Conservation (phyloP, 2,113 vertebrate genomes). For the Notiomystis cincta region DNA sequence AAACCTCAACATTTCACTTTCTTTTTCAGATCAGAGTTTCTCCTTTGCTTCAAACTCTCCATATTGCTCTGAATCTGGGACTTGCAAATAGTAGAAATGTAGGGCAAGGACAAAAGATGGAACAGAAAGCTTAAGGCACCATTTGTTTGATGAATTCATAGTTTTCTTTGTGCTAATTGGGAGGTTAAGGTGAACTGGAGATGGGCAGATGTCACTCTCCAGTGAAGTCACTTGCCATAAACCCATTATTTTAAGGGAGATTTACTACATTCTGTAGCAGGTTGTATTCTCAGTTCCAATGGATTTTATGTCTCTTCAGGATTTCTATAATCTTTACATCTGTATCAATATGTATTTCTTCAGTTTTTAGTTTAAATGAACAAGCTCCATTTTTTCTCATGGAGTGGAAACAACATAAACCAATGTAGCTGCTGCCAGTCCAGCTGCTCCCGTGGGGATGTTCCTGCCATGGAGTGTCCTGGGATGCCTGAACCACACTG, state of each 20-base stretch:
- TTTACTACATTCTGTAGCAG: not conserved
- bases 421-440: not conserved
- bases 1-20: not conserved
- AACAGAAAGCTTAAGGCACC: not conserved
- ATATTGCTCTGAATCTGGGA: not conserved
- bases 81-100: not conserved
- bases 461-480: not conserved
- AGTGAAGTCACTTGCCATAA: not conserved
- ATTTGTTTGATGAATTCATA: not conserved
- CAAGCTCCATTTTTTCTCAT: not conserved
- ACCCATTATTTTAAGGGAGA: not conserved
- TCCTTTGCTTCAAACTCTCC: not conserved
- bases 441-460: not conserved
- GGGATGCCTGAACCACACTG: not conserved
- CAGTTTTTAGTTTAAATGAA: not conserved
- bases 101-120: not conserved
- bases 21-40: not conserved
- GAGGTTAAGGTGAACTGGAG: not conserved
- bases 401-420: not conserved
- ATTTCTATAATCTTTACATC: not conserved
- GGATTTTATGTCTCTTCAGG: not conserved
- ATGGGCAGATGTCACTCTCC: not conserved
- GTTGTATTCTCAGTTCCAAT: not conserved
- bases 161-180: not conserved
- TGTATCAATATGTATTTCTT: not conserved